Percentiles rank a stretch among this genome's conserved stretches.
Conservation (phyloP, 2,888 invertebrate genomes). For the Coenonympha glycerion region DNA sequence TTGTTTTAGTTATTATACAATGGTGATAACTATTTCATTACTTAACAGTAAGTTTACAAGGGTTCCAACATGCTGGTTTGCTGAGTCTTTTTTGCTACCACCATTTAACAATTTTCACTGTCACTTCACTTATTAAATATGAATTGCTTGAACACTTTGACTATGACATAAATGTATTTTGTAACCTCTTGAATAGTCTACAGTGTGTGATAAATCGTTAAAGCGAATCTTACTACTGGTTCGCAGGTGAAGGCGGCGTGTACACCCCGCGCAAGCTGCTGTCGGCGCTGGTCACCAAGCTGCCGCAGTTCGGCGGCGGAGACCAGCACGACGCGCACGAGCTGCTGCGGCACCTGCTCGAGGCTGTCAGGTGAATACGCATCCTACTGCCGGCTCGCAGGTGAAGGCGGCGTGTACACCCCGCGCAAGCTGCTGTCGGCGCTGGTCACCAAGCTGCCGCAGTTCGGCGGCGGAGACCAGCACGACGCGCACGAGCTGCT, state of each 20-base stretch:
- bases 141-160: no score
- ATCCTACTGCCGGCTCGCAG: slow-evolving; percentile 42
- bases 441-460: slow-evolving; percentile 81
- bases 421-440: slow-evolving; percentile 80
- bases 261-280: slow-evolving; percentile 80
- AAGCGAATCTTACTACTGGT: neutral
- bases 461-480: slow-evolving; percentile 95
- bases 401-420: slow-evolving; percentile 78
- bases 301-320: slow-evolving; percentile 92
- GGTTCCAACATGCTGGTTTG: no score
- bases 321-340: slow-evolving; percentile 99
- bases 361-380: slow-evolving; percentile 84
- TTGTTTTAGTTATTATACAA: no score
- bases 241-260: slow-evolving; percentile 77
- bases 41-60: no score
- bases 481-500: slow-evolving; percentile 98
- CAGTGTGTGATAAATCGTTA: no score
- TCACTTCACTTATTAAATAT: no score
- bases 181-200: no score
- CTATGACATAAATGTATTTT: no score
- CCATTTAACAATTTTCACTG: no score
- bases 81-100: no score
- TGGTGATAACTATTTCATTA: no score
- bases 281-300: slow-evolving; percentile 78
- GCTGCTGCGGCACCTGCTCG: slow-evolving; percentile 90